A percentile compares a stretch with the other conserved stretches of the same genome.
Evolutionary conservation across 2,113 vertebrate genomes (phyloP).

Genomic region (Poecile atricapillus): DNA sequence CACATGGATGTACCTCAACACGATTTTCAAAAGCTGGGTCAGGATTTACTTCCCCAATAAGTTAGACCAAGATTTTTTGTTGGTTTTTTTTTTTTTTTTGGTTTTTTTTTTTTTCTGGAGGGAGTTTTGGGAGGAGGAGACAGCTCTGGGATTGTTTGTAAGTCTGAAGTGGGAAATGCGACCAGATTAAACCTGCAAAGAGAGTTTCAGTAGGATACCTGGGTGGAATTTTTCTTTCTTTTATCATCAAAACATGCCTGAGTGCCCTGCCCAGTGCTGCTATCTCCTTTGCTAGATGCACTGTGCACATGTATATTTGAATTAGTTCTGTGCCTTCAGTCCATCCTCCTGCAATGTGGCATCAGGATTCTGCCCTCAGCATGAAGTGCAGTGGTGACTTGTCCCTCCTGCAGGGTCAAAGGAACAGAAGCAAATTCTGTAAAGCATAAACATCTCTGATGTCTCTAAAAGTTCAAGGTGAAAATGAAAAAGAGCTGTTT

Average conservation of each 20-base stretch:
- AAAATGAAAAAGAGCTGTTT: constrained; percentile 10
- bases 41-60: not conserved
- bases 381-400: not conserved
- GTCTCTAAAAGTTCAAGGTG: not conserved
- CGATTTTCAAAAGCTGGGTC: not conserved
- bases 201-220: not conserved
- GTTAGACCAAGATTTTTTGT: not conserved
- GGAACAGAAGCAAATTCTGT: not conserved
- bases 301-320: not conserved
- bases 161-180: not conserved
- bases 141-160: not conserved
- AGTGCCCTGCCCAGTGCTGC: not conserved
- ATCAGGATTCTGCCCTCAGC: not conserved
- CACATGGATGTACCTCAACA: not conserved
- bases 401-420: not conserved
- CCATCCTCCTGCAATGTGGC: not conserved
- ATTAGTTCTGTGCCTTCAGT: not conserved
- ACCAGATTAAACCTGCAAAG: not conserved
- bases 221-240: not conserved
- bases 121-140: fast-evolving
- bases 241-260: not conserved
- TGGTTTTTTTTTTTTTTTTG: not conserved
- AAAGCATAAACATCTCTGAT: not conserved
- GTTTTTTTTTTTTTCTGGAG: too few species aligned
- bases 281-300: not conserved